Conservation (phyloP, 2,888 invertebrate species). For the Rosalia funebris region DNA sequence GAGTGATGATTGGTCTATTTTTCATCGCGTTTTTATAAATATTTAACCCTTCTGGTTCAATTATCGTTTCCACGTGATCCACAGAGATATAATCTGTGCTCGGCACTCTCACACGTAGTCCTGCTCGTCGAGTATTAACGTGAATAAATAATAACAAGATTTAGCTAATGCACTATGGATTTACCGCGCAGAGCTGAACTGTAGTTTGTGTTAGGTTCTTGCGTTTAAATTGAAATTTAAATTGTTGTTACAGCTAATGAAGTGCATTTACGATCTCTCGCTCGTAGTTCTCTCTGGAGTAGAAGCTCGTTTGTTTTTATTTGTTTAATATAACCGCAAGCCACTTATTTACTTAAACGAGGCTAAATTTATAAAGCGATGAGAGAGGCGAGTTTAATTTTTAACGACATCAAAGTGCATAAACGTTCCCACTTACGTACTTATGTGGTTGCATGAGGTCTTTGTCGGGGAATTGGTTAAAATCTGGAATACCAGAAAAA, state of each 20-base stretch:
- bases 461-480: no score
- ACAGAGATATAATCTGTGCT: no score
- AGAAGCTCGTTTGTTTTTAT: neutral
- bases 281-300: neutral
- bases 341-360: conserved; percentile 7
- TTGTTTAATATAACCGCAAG: neutral
- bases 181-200: neutral
- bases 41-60: no score
- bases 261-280: conserved; percentile 30
- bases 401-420: neutral
- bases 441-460: no score
- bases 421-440: no score
- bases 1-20: no score
- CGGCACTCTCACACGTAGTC: neutral
- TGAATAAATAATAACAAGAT: conserved; percentile 3
- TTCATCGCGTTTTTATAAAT: no score
- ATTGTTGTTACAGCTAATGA: conserved; percentile 37
- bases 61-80: no score
- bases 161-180: conserved; percentile 6
- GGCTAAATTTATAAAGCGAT: neutral
- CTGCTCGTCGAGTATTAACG: neutral
- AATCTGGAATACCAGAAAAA: no score
- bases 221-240: conserved; percentile 23
- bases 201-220: neutral
- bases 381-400: neutral